Base-by-base conservation (phyloP, 2,797 vertebrate species). In the Chaenodraco wilsoni region DNA sequence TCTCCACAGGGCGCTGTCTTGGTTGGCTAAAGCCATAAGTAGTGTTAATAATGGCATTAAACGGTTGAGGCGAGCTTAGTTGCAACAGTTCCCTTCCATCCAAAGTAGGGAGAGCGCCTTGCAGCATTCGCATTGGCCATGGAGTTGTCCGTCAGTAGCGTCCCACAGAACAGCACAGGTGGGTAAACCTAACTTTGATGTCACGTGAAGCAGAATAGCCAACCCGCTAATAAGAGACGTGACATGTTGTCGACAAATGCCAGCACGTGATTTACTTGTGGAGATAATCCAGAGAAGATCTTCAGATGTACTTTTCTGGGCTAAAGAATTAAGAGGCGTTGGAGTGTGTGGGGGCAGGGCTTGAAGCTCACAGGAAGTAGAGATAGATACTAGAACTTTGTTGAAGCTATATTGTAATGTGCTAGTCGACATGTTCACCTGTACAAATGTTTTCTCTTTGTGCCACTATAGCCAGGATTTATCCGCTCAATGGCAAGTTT, bases 11-110 rank as follows among this genome's bases (percentile, higher is more conserved):
- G 77, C 72, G 56, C 75, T 55, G 82, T 82, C 73, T 91, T 93
- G 93, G 91, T 94, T 93, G 94, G 93, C 88, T 94, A 82, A 91
- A 77, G 72, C 89, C 61, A 9, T 94, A 93, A 94, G 91, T 91
- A 84, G 91, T 72, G 87, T 90, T 92, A 90, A 87, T 91, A 91
- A 91, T 89, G 88, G 75, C 86, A 89, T 94, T 95, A 94, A 93
- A 92, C 68, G 63, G 79, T 86, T 7, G 85, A 85, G 88, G 80
- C 78, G 17, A 76, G 84, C 84, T 83, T 70, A 88, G 86, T 72
- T 61, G 83, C 83, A 65, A 72, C 93, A 92, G 81, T 91, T 89
- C 73, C 86, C 62, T 80, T 81, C 81, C 52, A 75, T 75, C 69
- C 89, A 83, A 86, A 84, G 87, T 69, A 85, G 73, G 79, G 82